Percentiles rank a stretch among this genome's conserved stretches.
Evolutionary conservation across 92 coral and sea anemone genomes (phyloP).

Genomic region (Scolanthus callimorphus): DNA sequence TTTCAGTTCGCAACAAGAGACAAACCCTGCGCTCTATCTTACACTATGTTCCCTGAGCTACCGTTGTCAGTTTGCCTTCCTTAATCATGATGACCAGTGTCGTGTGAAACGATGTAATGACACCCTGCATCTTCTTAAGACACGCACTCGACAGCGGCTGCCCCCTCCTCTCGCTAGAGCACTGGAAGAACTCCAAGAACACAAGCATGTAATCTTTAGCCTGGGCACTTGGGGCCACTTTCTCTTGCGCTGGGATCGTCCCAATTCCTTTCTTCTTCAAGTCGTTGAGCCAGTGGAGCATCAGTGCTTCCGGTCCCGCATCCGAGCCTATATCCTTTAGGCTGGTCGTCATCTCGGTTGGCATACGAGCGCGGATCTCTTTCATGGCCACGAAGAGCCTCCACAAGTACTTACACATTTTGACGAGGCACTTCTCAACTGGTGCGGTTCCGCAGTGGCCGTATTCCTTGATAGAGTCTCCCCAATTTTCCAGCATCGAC

Average conservation of each 20-base stretch:
- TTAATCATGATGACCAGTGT: neutral
- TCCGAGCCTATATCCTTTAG: neutral
- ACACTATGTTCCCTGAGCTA: too few relatives aligned
- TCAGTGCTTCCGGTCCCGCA: neutral
- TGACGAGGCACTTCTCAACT: too few relatives aligned
- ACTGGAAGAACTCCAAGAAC: neutral
- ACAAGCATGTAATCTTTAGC: neutral
- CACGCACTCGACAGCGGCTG: neutral
- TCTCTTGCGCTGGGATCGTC: neutral
- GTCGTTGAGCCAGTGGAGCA: neutral
- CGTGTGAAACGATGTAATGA: neutral
- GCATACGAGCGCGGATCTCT: too few relatives aligned
- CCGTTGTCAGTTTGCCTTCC: neutral
- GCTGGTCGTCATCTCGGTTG: neutral
- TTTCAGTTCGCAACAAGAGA: too few relatives aligned
- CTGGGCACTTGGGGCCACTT: neutral
- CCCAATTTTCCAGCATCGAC: conserved; percentile 59
- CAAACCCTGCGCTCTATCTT: too few relatives aligned
- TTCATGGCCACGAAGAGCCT: conserved; percentile 46
- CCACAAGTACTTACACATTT: conserved; percentile 51
- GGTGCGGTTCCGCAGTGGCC: too few relatives aligned
- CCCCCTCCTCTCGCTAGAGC: neutral
- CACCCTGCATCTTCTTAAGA: neutral
- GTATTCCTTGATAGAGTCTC: conserved; percentile 31
- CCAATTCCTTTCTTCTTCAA: neutral